Evolutionary conservation across 2,888 invertebrate genomes (phyloP).

Genomic region (Rhagonycha fulva): DNA sequence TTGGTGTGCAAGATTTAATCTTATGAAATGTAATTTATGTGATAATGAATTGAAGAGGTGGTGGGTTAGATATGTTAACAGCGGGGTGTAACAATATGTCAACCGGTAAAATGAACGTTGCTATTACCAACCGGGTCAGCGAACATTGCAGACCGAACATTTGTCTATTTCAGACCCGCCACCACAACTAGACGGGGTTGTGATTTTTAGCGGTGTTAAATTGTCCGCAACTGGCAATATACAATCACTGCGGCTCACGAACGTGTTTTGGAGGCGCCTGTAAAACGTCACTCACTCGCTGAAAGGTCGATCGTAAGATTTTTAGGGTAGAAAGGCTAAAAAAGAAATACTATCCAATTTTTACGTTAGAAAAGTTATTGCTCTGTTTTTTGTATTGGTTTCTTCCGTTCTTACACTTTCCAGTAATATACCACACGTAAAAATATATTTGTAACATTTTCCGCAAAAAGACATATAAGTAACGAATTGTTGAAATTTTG

Average conservation of each 20-base stretch:
- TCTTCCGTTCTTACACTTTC: constrained; percentile 4
- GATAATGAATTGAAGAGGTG: constrained; percentile 26
- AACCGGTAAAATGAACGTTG: constrained; percentile 31
- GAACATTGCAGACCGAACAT: constrained; percentile 38
- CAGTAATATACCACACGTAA: neutral
- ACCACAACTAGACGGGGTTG: constrained; percentile 34
- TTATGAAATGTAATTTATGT: constrained; percentile 29
- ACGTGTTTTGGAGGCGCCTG: constrained; percentile 22
- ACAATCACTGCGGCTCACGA: constrained; percentile 31
- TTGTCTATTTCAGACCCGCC: constrained; percentile 38
- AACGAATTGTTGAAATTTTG: neutral
- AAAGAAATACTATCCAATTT: constrained; percentile 1
- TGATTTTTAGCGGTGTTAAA: constrained; percentile 38
- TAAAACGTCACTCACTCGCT: constrained; percentile 26
- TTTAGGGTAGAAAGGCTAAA: constrained; percentile 9
- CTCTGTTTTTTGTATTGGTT: neutral
- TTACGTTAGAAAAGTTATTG: neutral
- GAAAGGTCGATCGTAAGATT: constrained; percentile 30
- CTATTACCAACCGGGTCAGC: constrained; percentile 35
- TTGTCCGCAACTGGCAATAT: constrained; percentile 38
- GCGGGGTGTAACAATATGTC: constrained; percentile 34
- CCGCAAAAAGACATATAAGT: neutral
- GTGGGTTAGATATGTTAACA: constrained; percentile 28
- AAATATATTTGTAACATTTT: neutral
- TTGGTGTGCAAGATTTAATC: constrained; percentile 1